Conservation (phyloP, 2,888 invertebrate genomes). For the Dascillus cervinus region DNA sequence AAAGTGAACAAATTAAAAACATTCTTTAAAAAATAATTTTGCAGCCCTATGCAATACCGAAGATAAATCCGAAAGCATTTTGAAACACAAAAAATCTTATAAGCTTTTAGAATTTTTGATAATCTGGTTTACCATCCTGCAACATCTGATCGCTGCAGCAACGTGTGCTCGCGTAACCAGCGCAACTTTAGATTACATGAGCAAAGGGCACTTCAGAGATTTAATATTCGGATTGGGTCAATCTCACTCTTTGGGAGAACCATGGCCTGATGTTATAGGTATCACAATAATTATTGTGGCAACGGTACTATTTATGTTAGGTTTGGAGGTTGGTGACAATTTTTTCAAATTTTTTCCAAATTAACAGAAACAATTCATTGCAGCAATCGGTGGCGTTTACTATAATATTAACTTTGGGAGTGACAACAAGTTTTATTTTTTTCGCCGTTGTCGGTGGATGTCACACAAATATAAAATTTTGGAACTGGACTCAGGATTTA, state of each 20-base stretch:
- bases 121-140: slow-evolving; percentile 53
- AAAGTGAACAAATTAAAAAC: slow-evolving; percentile 8
- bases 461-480: slow-evolving; percentile 38
- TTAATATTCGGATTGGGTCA: slow-evolving; percentile 55
- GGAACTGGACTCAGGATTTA: slow-evolving; percentile 36
- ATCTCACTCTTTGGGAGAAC: slow-evolving; percentile 51
- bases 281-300: slow-evolving; percentile 54
- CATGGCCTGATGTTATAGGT: slow-evolving; percentile 57
- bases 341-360: slow-evolving; percentile 2
- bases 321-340: slow-evolving; percentile 46
- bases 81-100: slow-evolving; percentile 44
- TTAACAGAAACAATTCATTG: slow-evolving; percentile 18
- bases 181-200: slow-evolving; percentile 56
- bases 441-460: slow-evolving; percentile 39
- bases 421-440: slow-evolving; percentile 36
- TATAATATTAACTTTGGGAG: slow-evolving; percentile 31
- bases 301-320: slow-evolving; percentile 56
- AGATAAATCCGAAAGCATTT: slow-evolving; percentile 20
- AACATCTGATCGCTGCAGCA: slow-evolving; percentile 52
- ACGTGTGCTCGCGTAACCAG: slow-evolving; percentile 55
- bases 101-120: slow-evolving; percentile 51
- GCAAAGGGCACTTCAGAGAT: slow-evolving; percentile 50
- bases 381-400: slow-evolving; percentile 41
- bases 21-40: slow-evolving; percentile 3
- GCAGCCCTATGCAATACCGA: slow-evolving; percentile 30